phyloP scores from a whole-genome alignment of 2,888 invertebrate genomes.

The Leptura quadrifasciata region DNA sequence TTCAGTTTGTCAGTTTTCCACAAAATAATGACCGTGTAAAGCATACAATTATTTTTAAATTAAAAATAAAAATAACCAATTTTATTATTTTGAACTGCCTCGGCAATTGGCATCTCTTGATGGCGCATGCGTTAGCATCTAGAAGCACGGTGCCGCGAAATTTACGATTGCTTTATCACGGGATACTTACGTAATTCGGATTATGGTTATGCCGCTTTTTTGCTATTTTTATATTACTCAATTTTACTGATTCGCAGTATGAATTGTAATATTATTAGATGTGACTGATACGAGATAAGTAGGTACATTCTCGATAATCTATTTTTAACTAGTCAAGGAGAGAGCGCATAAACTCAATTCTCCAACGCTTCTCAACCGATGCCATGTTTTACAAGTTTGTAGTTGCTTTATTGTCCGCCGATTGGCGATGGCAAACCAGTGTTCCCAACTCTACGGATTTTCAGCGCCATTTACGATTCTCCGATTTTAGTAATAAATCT shows the following conservation, averaged over 20 bases:
- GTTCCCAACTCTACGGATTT: too few relatives aligned
- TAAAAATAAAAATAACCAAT: constrained; percentile 4
- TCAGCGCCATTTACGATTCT: too few relatives aligned
- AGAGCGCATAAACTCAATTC: not conserved
- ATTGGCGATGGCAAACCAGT: not conserved
- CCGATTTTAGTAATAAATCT: too few relatives aligned
- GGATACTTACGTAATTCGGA: not conserved
- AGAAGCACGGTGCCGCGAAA: constrained; percentile 3
- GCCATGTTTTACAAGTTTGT: not conserved
- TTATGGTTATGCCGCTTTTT: not conserved
- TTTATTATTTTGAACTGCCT: constrained; percentile 23
- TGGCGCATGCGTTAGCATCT: constrained; percentile 10
- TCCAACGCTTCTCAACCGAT: not conserved
- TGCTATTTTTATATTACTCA: not conserved
- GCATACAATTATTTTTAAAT: constrained; percentile 15
- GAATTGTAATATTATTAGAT: not conserved
- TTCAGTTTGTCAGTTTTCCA: not conserved
- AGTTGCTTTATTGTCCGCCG: not conserved
- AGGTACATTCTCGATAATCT: not conserved
- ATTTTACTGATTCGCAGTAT: too few relatives aligned
- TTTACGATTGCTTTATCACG: not conserved
- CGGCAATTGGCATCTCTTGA: constrained; percentile 10
- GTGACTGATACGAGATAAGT: not conserved
- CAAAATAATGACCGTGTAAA: not conserved
- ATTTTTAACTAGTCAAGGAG: not conserved